These are phyloP conservation scores for Polyodon spathula DNA, from an alignment of 2,113 vertebrate species.

Conservation along the genomic window DNA sequence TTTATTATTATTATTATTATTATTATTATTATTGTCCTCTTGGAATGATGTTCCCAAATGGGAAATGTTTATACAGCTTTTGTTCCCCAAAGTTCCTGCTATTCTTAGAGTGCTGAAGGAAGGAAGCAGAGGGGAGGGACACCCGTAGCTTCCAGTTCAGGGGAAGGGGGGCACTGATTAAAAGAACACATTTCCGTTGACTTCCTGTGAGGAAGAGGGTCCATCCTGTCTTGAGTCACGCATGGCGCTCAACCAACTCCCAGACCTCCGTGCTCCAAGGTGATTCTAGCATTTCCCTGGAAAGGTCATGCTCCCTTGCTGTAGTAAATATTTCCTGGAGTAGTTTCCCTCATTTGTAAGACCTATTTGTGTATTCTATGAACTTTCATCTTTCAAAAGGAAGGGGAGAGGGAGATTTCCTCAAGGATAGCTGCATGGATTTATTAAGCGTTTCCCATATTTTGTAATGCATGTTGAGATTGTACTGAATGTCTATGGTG, in stretches of 20 bases:
- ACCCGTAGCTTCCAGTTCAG: not conserved
- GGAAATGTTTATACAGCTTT: not conserved
- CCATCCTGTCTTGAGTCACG: constrained; percentile 9
- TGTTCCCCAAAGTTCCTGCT: constrained; percentile 8
- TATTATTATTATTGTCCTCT: not conserved
- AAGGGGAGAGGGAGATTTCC: not conserved
- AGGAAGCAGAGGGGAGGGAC: constrained; percentile 10
- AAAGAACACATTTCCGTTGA: constrained; percentile 23
- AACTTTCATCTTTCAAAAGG: not conserved
- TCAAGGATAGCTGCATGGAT: not conserved
- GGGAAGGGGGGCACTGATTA: constrained; percentile 10
- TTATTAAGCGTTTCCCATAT: not conserved
- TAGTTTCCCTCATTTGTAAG: constrained; percentile 17
- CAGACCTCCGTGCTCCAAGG: not conserved
- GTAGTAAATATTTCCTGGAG: constrained; percentile 21
- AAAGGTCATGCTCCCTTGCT: not conserved
- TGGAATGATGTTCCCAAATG: not conserved
- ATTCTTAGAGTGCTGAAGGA: constrained; percentile 13
- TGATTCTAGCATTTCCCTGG: too few species aligned
- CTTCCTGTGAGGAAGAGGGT: constrained; percentile 21
- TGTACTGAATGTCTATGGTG: not conserved
- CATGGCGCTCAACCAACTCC: not conserved
- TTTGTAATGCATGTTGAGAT: too few species aligned
- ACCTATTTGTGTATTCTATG: not conserved
- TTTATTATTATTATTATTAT: too few species aligned